Evolutionary conservation across 2,888 invertebrate species (phyloP).

Genomic region (Rhagium mordax): DNA sequence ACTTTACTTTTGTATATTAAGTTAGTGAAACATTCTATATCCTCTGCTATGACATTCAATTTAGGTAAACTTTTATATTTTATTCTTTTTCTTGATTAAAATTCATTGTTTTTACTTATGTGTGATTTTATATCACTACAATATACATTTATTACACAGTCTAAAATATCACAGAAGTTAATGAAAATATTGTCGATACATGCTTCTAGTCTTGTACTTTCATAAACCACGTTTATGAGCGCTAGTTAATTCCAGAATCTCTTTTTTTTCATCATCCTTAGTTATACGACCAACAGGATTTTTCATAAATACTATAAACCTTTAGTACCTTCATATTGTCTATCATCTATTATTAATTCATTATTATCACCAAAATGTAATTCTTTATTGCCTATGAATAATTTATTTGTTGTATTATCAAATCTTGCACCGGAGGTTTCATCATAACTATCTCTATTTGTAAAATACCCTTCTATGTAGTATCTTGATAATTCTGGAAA

Average conservation of each 20-base stretch:
- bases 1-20: too few species aligned
- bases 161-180: too few species aligned
- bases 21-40: too few species aligned
- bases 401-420: neutral
- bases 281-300: neutral
- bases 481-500: neutral
- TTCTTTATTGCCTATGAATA: neutral
- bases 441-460: neutral
- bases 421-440: neutral
- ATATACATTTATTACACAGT: too few species aligned
- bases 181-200: too few species aligned
- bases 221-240: neutral
- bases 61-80: too few species aligned
- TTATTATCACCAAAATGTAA: neutral
- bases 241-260: neutral
- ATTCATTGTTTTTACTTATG: too few species aligned
- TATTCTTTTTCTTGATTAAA: too few species aligned
- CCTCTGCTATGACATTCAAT: too few species aligned
- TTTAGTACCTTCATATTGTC: neutral
- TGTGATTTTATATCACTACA: too few species aligned
- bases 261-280: neutral
- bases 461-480: neutral
- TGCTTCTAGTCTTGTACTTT: too few species aligned
- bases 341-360: neutral
- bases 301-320: neutral